phyloP scores from a whole-genome alignment of 2,797 vertebrate species.

The Onychomys torridus region DNA sequence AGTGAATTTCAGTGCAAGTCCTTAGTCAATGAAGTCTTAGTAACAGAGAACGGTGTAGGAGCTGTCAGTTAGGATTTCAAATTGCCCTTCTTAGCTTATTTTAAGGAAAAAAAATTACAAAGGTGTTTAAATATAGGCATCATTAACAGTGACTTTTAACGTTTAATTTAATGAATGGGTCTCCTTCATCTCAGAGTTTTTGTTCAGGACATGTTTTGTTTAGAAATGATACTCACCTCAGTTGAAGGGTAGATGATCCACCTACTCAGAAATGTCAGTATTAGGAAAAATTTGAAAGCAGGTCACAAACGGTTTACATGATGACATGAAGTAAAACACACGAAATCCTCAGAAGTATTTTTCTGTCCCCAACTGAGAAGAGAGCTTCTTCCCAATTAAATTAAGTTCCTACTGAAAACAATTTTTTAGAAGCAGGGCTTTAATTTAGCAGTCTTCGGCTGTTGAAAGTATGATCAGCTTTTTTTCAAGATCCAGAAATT shows the following conservation, averaged over 20 bases:
- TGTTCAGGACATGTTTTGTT: constrained; percentile 51
- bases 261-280: constrained; percentile 12
- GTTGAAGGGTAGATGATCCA: not conserved
- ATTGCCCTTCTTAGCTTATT: not conserved
- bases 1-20: not conserved
- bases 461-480: not conserved
- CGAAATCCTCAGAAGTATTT: constrained; percentile 1
- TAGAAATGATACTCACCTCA: not conserved
- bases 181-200: not conserved
- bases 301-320: not conserved
- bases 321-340: not conserved
- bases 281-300: constrained; percentile 35
- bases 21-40: not conserved
- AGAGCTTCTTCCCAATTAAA: not conserved
- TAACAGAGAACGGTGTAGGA: not conserved
- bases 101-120: not conserved
- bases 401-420: not conserved
- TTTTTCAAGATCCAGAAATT: constrained; percentile 1
- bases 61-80: not conserved
- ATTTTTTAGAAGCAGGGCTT: constrained; percentile 29
- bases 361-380: not conserved
- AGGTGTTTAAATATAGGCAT: not conserved
- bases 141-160: not conserved
- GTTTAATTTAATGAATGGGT: too few relatives aligned
- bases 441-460: constrained; percentile 48